phyloP scores from a whole-genome alignment of 2,888 invertebrate genomes.

The Brachyopa scutellaris region DNA sequence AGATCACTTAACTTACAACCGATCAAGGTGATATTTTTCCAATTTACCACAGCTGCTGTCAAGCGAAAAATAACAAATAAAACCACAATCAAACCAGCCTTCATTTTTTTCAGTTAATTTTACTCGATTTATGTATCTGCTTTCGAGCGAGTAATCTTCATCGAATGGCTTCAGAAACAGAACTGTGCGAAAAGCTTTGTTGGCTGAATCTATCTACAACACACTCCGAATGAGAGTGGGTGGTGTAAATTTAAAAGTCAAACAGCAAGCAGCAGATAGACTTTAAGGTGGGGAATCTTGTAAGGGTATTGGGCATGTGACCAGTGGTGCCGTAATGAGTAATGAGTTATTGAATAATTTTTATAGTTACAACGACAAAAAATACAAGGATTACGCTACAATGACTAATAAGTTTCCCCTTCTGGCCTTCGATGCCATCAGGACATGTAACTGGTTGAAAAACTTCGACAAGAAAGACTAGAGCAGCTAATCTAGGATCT shows the following conservation, averaged over 20 bases:
- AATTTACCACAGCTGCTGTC: neutral
- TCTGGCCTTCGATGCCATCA: no score
- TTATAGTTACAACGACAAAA: no score
- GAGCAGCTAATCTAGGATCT: no score
- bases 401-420: no score
- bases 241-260: conserved; percentile 36
- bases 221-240: neutral
- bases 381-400: no score
- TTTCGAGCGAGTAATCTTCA: conserved; percentile 21
- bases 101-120: conserved; percentile 21
- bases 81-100: neutral
- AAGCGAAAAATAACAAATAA: neutral
- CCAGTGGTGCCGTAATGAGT: neutral
- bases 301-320: neutral
- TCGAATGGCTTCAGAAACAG: conserved; percentile 15
- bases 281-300: neutral
- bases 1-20: conserved; percentile 50
- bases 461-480: no score
- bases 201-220: neutral
- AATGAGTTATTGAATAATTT: no score
- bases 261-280: neutral
- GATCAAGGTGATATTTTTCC: conserved; percentile 42
- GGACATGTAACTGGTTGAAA: no score
- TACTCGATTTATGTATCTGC: conserved; percentile 3
- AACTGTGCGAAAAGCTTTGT: conserved; percentile 45